A percentile compares a stretch with the other conserved stretches of the same genome.
These are phyloP conservation scores for Hippocampus zosterae DNA, from an alignment of 2,113 vertebrate genomes.

Conservation along the genomic window DNA sequence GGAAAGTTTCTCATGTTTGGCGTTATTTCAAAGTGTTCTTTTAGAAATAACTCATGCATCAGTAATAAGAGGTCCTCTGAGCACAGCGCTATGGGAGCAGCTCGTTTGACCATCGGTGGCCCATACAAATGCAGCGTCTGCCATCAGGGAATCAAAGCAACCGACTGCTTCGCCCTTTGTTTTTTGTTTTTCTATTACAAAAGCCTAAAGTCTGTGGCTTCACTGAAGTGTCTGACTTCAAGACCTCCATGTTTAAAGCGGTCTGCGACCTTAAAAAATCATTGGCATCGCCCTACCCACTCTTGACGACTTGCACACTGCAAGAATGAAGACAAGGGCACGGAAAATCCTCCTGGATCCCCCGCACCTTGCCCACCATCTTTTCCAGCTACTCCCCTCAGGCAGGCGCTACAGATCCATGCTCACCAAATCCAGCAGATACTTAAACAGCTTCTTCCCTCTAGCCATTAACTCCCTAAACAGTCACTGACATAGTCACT, in stretches of 20 bases:
- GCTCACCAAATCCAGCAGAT: too few species aligned
- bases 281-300: too few species aligned
- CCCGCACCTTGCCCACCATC: too few species aligned
- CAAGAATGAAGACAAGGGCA: too few species aligned
- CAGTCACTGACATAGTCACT: too few species aligned
- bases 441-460: too few species aligned
- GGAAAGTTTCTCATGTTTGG: conserved; percentile 54
- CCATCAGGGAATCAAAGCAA: conserved; percentile 18
- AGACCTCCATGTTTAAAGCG: conserved; percentile 7
- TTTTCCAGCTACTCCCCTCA: too few species aligned
- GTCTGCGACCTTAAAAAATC: not conserved
- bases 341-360: too few species aligned
- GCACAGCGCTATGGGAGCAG: conserved; percentile 22
- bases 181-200: conserved; percentile 13
- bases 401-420: too few species aligned
- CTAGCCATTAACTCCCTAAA: too few species aligned
- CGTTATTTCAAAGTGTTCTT: conserved; percentile 58
- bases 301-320: too few species aligned
- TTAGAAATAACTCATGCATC: conserved; percentile 54
- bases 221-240: not conserved
- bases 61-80: conserved; percentile 37
- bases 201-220: conserved; percentile 7
- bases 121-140: conserved; percentile 26
- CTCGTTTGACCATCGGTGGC: conserved; percentile 34
- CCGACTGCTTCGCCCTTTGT: not conserved